These are phyloP conservation scores for Yponomeuta sedellus DNA, from an alignment of 2,888 invertebrate genomes.

Conservation along the genomic window DNA sequence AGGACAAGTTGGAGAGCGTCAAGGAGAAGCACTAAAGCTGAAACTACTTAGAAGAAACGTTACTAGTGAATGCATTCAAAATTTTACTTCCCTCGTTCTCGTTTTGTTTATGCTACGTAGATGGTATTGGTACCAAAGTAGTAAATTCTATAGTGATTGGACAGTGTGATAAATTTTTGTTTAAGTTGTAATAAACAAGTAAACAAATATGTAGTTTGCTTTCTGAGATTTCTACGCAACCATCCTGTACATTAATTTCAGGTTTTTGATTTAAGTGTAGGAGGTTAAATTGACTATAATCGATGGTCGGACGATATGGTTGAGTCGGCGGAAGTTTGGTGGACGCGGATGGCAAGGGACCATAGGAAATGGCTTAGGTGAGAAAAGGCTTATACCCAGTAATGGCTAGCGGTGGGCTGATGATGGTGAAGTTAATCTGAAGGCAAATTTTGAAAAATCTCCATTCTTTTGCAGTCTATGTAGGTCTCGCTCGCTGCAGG, in stretches of 20 bases:
- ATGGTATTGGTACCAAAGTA: not conserved
- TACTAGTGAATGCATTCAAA: not conserved
- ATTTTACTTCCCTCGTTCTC: not conserved
- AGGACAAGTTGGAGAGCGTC: slow-evolving; percentile 54
- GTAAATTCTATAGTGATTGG: not conserved
- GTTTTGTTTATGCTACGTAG: not conserved
- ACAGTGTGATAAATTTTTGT: not conserved
- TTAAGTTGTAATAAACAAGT: not conserved
- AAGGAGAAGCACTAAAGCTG: slow-evolving; percentile 27
- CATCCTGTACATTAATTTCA: not conserved
- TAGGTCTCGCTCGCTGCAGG: no score
- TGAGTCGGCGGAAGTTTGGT: no score
- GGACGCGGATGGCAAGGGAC: no score
- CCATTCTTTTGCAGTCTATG: no score
- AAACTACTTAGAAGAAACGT: not conserved
- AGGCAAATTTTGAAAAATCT: no score
- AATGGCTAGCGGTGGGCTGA: no score
- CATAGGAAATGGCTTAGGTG: no score
- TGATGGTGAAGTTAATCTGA: no score
- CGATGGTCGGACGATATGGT: no score
- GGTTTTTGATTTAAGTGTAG: no score
- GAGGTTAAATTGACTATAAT: no score
- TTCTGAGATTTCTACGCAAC: not conserved
- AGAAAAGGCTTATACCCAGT: no score
- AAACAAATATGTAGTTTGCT: not conserved